Base-by-base conservation (phyloP, 64 coral and sea anemone genomes). In the Montipora capricornis region DNA sequence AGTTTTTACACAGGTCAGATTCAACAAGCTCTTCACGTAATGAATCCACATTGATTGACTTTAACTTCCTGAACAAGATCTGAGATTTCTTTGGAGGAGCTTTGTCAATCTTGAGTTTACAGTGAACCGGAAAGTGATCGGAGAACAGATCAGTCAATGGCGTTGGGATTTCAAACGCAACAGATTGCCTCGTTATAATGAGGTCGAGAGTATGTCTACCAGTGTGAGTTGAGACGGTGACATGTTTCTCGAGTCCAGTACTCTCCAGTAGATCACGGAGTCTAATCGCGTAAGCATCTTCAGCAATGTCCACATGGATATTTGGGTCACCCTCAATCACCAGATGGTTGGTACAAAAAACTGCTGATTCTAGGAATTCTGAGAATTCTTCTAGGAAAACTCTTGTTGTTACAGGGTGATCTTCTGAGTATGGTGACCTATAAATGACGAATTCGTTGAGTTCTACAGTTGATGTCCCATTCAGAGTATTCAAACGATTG, bases 221-320 rank as follows among this genome's bases (percentile, higher is more conserved):
- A 7, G 60, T 47, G 11, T 87, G 83, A n/a, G 83, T 87, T 45
- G 62, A 67, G 12, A 87, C 62, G 24, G 44, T 49, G 64, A 87
- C 83, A 29, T 71, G 29, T 49, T 87, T 67, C 37, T 87, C 45
- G 46, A 87, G 83, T 19, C 62, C 83, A 70, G 83, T 87, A 19
- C 29, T 87, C 44, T 87, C 83, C 4, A 87, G 66, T 17, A 70
- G 83, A 7, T 87, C 83, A 11, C 8, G 29, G 24, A 84, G 9
- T 6, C 2, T 3, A 53, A 26, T 26, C 24, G 24, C 24, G 24
- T 26, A 0, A 26, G 24, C 24, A 26, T 26, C 24, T 26, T 26
- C 24, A 26, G 24, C 24, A 26, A 26, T 26, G 24, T 26, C 24
- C 24, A 26, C 24, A 26, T 26, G 24, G 24, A 26, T 26, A 26